Percentiles rank a stretch among this genome's conserved stretches.
Evolutionary conservation across 2,797 vertebrate species (phyloP).

Genomic region (Coregonus suidteri): DNA sequence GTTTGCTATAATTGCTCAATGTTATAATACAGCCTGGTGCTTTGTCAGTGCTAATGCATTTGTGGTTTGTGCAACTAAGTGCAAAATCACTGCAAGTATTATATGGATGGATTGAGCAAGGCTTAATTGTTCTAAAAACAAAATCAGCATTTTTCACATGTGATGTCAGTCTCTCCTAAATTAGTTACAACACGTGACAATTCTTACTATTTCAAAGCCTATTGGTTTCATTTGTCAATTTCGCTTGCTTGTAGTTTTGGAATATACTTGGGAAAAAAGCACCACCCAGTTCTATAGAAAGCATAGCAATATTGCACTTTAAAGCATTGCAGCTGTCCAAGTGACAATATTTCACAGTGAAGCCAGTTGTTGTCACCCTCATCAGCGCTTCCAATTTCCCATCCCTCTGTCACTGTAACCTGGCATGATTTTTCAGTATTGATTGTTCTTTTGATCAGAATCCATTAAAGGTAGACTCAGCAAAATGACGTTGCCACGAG

Average conservation of each 20-base stretch:
- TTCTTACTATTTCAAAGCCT: neutral
- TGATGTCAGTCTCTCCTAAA: neutral
- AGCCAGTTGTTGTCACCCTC: neutral
- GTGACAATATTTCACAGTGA: neutral
- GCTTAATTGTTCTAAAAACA: slow-evolving; percentile 36
- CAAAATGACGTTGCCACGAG: too few species aligned
- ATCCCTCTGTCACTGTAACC: slow-evolving; percentile 33
- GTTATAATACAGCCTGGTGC: slow-evolving; percentile 45
- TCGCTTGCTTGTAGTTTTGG: neutral
- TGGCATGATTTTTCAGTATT: slow-evolving; percentile 42
- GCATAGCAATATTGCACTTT: neutral
- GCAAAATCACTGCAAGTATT: slow-evolving; percentile 34
- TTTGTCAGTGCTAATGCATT: slow-evolving; percentile 37
- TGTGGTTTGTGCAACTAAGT: slow-evolving; percentile 31
- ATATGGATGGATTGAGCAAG: slow-evolving; percentile 28
- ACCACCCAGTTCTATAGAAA: neutral
- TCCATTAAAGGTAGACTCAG: slow-evolving; percentile 28
- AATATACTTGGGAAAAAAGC: neutral
- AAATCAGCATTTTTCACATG: neutral
- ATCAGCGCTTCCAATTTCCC: slow-evolving; percentile 12
- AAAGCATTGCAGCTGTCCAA: neutral
- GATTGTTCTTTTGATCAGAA: slow-evolving; percentile 61
- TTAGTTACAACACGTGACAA: slow-evolving; percentile 16
- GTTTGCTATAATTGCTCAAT: slow-evolving; percentile 44
- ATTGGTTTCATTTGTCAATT: neutral